Evolutionary conservation across 2,113 vertebrate genomes (phyloP).

Genomic region (Takifugu flavidus): DNA sequence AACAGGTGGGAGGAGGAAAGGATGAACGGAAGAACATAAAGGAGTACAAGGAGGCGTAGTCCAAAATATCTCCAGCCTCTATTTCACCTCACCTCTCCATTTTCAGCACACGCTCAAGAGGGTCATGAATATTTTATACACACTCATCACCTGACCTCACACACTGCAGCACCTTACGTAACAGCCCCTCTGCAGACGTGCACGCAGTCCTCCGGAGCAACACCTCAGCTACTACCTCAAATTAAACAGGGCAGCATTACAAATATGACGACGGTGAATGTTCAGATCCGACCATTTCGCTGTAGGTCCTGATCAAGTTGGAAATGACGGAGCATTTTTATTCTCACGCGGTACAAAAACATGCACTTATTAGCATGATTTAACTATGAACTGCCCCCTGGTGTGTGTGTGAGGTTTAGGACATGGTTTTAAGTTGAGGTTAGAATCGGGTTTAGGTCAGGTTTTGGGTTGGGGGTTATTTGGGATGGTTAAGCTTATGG

Average conservation of each 20-base stretch:
- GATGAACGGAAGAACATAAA: not conserved
- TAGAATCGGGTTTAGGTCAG: no score
- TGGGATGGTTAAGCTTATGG: no score
- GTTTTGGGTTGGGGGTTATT: no score
- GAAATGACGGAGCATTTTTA: no score
- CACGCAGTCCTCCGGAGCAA: not conserved
- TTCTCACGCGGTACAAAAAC: no score
- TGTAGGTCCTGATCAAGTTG: not conserved
- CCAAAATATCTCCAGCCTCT: not conserved
- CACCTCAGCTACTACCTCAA: constrained; percentile 9
- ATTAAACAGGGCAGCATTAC: not conserved
- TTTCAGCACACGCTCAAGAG: constrained; percentile 38
- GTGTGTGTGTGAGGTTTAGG: no score
- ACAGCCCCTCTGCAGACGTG: constrained; percentile 12
- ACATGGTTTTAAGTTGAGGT: no score
- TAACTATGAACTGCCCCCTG: no score
- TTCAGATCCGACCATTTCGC: not conserved
- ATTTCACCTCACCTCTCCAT: constrained; percentile 2
- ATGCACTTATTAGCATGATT: no score
- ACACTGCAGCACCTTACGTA: constrained; percentile 54
- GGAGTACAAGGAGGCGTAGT: not conserved
- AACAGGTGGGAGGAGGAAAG: constrained; percentile 23
- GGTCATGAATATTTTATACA: constrained; percentile 57
- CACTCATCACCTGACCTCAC: constrained; percentile 33
- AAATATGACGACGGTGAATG: constrained; percentile 4